Conservation (phyloP, 2,113 vertebrate species). For the Lampris megalopsis region DNA sequence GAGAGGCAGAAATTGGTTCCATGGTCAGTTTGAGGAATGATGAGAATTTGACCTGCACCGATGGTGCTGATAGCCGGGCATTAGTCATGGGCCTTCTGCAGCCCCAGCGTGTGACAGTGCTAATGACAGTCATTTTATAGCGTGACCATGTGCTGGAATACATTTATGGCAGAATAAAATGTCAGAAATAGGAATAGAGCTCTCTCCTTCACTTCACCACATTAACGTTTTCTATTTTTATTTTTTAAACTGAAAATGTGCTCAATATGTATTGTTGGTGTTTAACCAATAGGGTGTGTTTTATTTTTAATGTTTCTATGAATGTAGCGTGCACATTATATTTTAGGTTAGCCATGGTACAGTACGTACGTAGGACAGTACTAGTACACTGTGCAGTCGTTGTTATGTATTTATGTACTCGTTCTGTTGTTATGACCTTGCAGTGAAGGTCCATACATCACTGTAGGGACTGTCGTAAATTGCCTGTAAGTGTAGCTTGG, state of each 20-base stretch:
- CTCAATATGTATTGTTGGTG: neutral
- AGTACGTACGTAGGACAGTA: no score
- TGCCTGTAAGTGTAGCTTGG: constrained; percentile 38
- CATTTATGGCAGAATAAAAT: constrained; percentile 87
- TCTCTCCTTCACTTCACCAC: constrained; percentile 68
- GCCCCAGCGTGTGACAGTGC: constrained; percentile 86
- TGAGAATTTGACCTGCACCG: constrained; percentile 84
- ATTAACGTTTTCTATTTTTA: constrained; percentile 63
- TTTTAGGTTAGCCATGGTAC: no score
- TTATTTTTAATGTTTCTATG: no score
- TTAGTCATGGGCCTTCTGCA: constrained; percentile 90
- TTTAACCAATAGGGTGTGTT: no score
- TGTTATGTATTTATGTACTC: neutral
- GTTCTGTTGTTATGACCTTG: constrained; percentile 7
- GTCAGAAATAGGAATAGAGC: constrained; percentile 79
- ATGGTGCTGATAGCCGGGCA: constrained; percentile 86
- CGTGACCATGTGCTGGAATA: constrained; percentile 87
- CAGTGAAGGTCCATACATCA: constrained; percentile 23
- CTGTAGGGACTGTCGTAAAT: constrained; percentile 26
- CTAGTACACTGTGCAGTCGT: no score
- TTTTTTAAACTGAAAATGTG: constrained; percentile 55
- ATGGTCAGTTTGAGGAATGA: constrained; percentile 96
- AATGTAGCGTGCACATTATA: no score
- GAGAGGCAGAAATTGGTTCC: constrained; percentile 92
- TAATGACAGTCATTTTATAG: constrained; percentile 95